phyloP scores from a whole-genome alignment of 2,113 vertebrate species.

The Paramormyrops kingsleyae region DNA sequence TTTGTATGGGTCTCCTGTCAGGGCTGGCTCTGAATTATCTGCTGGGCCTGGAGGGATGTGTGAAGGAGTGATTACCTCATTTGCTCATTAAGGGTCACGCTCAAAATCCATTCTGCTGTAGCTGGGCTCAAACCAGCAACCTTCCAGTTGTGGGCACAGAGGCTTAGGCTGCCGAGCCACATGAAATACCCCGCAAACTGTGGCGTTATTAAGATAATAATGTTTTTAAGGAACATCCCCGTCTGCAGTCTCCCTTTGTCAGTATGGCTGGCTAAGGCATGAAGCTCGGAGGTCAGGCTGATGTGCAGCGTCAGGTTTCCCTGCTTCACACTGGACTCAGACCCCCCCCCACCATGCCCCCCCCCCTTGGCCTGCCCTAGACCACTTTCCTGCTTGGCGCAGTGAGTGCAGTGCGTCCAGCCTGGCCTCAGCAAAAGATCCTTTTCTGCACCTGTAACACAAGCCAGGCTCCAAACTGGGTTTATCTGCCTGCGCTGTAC shows the following conservation, averaged over 20 bases:
- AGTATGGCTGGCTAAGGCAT: neutral
- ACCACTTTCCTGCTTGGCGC: neutral
- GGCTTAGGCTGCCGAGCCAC: neutral
- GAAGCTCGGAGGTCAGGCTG: neutral
- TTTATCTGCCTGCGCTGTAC: neutral
- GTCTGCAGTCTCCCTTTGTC: neutral
- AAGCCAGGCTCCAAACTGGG: neutral
- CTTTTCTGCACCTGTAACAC: neutral
- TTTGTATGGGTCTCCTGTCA: neutral
- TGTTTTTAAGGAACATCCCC: neutral
- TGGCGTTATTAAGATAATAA: neutral
- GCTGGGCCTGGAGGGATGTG: neutral
- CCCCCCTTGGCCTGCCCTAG: neutral
- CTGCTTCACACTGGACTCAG: no score
- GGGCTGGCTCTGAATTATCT: neutral
- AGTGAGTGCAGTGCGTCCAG: neutral
- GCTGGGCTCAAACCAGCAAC: neutral
- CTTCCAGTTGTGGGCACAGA: neutral
- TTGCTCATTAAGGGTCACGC: neutral
- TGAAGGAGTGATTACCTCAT: no score
- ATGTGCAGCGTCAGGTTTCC: neutral
- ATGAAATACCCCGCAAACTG: neutral
- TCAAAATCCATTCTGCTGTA: neutral
- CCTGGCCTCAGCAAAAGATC: neutral
- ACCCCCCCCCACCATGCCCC: neutral